Evolutionary conservation across 1,140 invertebrate species (phyloP), one percentile per base, ranked within the genome.

Genomic region (Drosophila paulistorum): DNA sequence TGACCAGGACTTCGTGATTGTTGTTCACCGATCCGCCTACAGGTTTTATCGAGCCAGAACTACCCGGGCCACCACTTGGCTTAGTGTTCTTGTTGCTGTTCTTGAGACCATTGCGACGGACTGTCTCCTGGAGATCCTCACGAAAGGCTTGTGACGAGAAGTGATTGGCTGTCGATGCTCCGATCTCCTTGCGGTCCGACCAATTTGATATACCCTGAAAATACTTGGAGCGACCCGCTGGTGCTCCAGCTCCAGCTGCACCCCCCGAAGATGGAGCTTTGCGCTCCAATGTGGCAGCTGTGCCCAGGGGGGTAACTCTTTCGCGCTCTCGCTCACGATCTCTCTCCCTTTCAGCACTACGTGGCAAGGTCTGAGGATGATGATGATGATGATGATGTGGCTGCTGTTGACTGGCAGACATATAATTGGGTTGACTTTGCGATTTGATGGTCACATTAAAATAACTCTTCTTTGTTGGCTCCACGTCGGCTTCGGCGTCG

Each of bases 361-460:
- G 67, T 3, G 82, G 82, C 75, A 86, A 41, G n/a, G 82, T 86
- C 30, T 85, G 81, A 6, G 71, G 65, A 48, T 76, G 74, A n/a
- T 76, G 74, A 17, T 7, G 71, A 37, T 37, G 65, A 48, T 76
- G 74, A n/a, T 76, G 74, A 17, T 42, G 62, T 37, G 23, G 45
- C 59, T 39, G 63, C 71, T 65, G 65, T 41, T 68, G 65, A 20
- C 57, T 93, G 10, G 45, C 45, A 7, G 45, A 17, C 23, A 57
- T 33, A 35, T 35, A 42, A 91, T 90, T 91, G 92, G 71, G 68
- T 68, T 94, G 91, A 80, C 94, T 94, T 66, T 86, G 82, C 51
- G 95, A 96, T 90, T 96, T 97, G 93, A 96, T 96, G 0, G 95
- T 96, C 26, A 96, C 95, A 89, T 96, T 96, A 79, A 96, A 97